Percentiles rank a stretch among this genome's conserved stretches.
Evolutionary conservation across 1,140 invertebrate genomes (phyloP).

Genomic region (Mizuhopecten yessoensis): DNA sequence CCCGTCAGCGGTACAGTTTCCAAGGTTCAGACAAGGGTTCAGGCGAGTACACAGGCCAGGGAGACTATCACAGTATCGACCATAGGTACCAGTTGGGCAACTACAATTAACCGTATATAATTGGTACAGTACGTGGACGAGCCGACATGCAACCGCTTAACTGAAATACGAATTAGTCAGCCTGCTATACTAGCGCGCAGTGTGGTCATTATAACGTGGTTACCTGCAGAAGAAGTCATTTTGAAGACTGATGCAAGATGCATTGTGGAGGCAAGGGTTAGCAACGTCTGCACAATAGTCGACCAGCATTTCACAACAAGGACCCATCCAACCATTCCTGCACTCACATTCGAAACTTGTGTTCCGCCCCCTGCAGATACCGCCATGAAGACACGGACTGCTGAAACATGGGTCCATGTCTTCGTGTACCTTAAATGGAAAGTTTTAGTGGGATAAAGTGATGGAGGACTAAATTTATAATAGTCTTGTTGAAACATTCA

Average conservation of each 20-base stretch:
- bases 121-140: too few species aligned
- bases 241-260: slow-evolving; percentile 91
- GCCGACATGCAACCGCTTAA: too few species aligned
- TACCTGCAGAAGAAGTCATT: slow-evolving; percentile 58
- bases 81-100: slow-evolving; percentile 45
- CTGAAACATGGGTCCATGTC: not conserved
- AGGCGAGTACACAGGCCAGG: slow-evolving; percentile 21
- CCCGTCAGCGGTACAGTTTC: not conserved
- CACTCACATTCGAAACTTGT: slow-evolving; percentile 56
- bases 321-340: slow-evolving; percentile 54
- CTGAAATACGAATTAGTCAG: too few species aligned
- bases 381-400: slow-evolving; percentile 54
- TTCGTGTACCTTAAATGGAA: not conserved
- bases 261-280: slow-evolving; percentile 94
- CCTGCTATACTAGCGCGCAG: not conserved
- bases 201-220: not conserved
- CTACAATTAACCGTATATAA: slow-evolving; percentile 41
- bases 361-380: slow-evolving; percentile 36
- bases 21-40: slow-evolving; percentile 52
- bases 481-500: too few species aligned
- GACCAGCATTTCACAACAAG: slow-evolving; percentile 47
- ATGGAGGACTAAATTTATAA: too few species aligned
- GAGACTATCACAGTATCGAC: slow-evolving; percentile 41
- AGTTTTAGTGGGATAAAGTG: not conserved
- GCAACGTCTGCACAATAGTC: slow-evolving; percentile 81